phyloP scores from a whole-genome alignment of 2,797 vertebrate species.

The Etheostoma nigrum region DNA sequence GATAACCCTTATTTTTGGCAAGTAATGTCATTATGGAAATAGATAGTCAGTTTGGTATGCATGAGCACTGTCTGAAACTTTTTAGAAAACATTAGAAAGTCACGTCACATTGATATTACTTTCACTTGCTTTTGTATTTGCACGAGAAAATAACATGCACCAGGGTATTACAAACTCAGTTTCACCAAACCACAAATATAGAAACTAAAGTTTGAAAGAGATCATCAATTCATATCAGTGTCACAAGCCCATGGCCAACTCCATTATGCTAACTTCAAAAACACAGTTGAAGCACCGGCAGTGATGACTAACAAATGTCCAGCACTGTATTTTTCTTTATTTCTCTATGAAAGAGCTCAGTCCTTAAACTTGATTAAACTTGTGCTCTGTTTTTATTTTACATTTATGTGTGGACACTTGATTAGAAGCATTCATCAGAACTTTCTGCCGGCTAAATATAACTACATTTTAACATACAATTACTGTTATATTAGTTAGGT shows the following conservation, averaged over 20 bases:
- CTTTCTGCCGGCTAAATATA: slow-evolving; percentile 1
- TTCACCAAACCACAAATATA: not conserved
- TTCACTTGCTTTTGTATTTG: not conserved
- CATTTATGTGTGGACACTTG: slow-evolving; percentile 6
- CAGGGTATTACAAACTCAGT: not conserved
- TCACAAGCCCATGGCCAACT: slow-evolving; percentile 19
- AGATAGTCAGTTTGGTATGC: not conserved
- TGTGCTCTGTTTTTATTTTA: slow-evolving; percentile 10
- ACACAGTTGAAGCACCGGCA: not conserved
- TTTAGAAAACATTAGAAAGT: not conserved
- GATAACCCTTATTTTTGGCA: not conserved
- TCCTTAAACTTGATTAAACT: slow-evolving; percentile 23
- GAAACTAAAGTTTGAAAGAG: not conserved
- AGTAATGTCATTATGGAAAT: not conserved
- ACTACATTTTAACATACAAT: not conserved
- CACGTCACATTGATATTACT: not conserved
- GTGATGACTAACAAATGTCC: slow-evolving; percentile 24
- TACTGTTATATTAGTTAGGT: not conserved
- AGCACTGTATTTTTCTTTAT: slow-evolving; percentile 1
- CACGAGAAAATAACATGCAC: not conserved
- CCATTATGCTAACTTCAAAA: slow-evolving; percentile 29
- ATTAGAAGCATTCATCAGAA: slow-evolving; percentile 9
- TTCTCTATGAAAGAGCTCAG: slow-evolving; percentile 12
- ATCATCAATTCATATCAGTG: slow-evolving; percentile 30
- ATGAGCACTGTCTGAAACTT: not conserved